Conservation (phyloP, 1,140 invertebrate species). For the Aphaenogaster floridana region DNA sequence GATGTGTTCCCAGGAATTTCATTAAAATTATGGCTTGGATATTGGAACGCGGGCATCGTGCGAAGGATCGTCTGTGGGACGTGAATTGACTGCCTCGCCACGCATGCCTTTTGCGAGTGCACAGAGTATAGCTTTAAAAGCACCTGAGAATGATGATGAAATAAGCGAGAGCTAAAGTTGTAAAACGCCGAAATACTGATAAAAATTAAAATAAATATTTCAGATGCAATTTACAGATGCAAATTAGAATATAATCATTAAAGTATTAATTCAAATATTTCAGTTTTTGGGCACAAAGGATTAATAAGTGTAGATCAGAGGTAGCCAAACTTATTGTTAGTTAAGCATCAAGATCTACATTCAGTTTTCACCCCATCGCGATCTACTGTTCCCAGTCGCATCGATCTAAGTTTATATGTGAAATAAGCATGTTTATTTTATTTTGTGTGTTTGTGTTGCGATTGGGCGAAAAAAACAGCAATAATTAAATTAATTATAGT, state of each 20-base stretch:
- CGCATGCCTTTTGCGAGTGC: background rate
- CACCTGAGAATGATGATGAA: background rate
- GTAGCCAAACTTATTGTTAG: too few species aligned
- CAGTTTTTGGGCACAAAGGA: background rate
- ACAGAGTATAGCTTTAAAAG: background rate
- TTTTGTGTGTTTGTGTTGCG: too few species aligned
- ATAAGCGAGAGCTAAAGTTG: background rate
- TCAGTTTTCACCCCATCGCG: too few species aligned
- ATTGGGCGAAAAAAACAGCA: too few species aligned
- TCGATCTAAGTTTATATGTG: too few species aligned
- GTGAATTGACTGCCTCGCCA: constrained; percentile 61
- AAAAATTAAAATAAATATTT: background rate
- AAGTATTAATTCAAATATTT: background rate
- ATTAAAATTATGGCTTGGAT: constrained; percentile 83
- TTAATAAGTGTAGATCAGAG: background rate
- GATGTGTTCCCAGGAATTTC: constrained; percentile 78
- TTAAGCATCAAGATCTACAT: too few species aligned
- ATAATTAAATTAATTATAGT: too few species aligned
- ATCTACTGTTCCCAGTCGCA: too few species aligned
- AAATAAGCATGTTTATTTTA: too few species aligned
- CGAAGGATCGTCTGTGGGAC: constrained; percentile 71
- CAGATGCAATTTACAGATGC: too few species aligned
- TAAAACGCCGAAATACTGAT: background rate
- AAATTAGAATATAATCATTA: background rate
- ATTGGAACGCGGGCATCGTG: constrained; percentile 75